Evolutionary conservation across 2,797 vertebrate species (phyloP), one percentile per base, ranked within the genome.

Genomic region (Eupleurogrammus muticus): DNA sequence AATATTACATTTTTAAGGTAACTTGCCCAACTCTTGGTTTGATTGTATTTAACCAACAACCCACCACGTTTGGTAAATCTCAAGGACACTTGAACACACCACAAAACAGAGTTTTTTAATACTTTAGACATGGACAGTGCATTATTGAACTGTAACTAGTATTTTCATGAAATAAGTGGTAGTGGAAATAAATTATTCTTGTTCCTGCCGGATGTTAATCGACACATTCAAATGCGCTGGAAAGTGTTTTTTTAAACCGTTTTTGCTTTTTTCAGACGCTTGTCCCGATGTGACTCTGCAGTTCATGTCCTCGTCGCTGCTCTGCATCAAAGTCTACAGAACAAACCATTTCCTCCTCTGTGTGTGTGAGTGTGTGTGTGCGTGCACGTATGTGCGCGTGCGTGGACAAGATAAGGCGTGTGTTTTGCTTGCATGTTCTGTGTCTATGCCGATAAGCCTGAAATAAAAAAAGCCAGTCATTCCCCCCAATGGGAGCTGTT

Each of bases 381-480:
- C 50, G 48, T 52, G 21, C 21, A n/a, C n/a, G 32, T 19, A 42
- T 20, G 49, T 53, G 38, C 5, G 66, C 9, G 13, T 19, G 28
- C n/a, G 58, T 13, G 34, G 12, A 17, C 21, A 49, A 49, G 32
- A 49, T 10, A 20, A 46, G 21, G 35, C 51, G 20, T 28, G 34
- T 3, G 34, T 51, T 5, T 38, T 38, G 36, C 36, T 38, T 42
- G 14, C 11, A 12, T 38, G 36, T 40, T 42, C 13, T 28, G 20
- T 11, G 13, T 5, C 28, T 14, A 12, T 42, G 54, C 60, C 34
- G 28, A 52, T 64, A 51, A 40, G 44, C 40, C 57, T 60, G 28
- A 14, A 63, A 72, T 51, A 34, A 57, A 46, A 34, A 57, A 46
- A 61, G 44, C 20, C 35, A 63, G 13, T 46, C 19, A 61, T 2